Conservation (phyloP, 1,140 invertebrate species). For the Campoletis sonorensis region DNA sequence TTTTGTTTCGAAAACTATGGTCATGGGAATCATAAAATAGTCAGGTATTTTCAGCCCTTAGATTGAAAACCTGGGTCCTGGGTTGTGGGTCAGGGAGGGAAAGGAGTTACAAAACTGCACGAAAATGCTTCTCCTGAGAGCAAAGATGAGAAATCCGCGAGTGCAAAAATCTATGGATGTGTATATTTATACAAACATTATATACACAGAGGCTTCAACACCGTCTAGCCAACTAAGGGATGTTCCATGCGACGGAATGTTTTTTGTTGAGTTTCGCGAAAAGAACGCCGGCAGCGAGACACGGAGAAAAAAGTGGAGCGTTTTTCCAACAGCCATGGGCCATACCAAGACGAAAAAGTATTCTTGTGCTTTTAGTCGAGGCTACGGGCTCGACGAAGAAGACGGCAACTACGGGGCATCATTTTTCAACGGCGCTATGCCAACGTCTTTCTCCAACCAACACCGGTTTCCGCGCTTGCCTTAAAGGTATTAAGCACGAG, state of each 20-base stretch:
- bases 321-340: slow-evolving; percentile 24
- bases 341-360: slow-evolving; percentile 58
- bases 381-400: slow-evolving; percentile 49
- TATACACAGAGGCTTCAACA: not conserved
- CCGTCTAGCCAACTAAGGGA: slow-evolving; percentile 21
- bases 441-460: not conserved
- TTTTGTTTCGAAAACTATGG: too few relatives aligned
- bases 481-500: not conserved
- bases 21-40: too few relatives aligned
- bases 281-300: slow-evolving; percentile 32
- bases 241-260: slow-evolving; percentile 19
- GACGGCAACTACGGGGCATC: slow-evolving; percentile 59
- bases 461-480: not conserved
- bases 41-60: too few relatives aligned
- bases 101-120: too few relatives aligned
- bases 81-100: too few relatives aligned
- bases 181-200: too few relatives aligned
- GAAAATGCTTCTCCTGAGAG: too few relatives aligned
- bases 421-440: slow-evolving; percentile 72
- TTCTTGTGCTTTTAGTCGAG: slow-evolving; percentile 66
- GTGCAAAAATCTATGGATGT: too few relatives aligned
- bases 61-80: too few relatives aligned
- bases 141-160: too few relatives aligned
- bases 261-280: not conserved
- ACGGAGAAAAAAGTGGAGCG: not conserved